These are phyloP conservation scores for Zalophus californianus DNA, from an alignment of 2,797 vertebrate genomes.

Conservation along the genomic window DNA sequence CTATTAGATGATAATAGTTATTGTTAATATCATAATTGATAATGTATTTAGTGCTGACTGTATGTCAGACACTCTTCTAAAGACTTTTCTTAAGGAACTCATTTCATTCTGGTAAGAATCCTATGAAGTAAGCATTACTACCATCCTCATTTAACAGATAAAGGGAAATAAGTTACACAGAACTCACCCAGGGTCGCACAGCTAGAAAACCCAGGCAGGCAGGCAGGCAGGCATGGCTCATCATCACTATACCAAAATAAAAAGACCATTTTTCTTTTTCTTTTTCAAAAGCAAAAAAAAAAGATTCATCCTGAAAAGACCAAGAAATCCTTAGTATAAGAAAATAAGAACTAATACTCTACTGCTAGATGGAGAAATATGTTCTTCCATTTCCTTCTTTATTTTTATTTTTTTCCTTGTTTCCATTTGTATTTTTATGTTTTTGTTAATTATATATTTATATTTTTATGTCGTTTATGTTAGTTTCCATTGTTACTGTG, in stretches of 20 bases:
- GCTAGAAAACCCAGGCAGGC: not conserved
- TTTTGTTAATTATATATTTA: not conserved
- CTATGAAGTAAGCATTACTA: not conserved
- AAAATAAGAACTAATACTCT: constrained; percentile 4
- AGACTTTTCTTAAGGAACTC: not conserved
- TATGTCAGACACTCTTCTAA: not conserved
- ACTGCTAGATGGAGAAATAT: not conserved
- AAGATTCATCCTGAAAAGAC: not conserved
- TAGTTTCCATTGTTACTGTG: not conserved
- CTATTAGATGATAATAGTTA: not conserved
- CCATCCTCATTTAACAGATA: not conserved
- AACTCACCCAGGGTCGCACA: not conserved
- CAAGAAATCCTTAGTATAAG: not conserved
- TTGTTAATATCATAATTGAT: not conserved
- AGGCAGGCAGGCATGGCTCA: not conserved
- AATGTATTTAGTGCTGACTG: not conserved
- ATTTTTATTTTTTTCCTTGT: not conserved
- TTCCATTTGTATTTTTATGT: not conserved
- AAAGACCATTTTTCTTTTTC: not conserved
- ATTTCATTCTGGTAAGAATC: constrained; percentile 19
- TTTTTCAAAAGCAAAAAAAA: not conserved
- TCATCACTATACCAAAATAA: not conserved
- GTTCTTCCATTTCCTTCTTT: not conserved
- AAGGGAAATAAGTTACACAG: not conserved
- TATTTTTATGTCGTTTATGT: not conserved